A percentile compares a stretch with the other conserved stretches of the same genome.
Evolutionary conservation across 2,888 invertebrate genomes (phyloP).

Genomic region (Caenorhabditis sp.): DNA sequence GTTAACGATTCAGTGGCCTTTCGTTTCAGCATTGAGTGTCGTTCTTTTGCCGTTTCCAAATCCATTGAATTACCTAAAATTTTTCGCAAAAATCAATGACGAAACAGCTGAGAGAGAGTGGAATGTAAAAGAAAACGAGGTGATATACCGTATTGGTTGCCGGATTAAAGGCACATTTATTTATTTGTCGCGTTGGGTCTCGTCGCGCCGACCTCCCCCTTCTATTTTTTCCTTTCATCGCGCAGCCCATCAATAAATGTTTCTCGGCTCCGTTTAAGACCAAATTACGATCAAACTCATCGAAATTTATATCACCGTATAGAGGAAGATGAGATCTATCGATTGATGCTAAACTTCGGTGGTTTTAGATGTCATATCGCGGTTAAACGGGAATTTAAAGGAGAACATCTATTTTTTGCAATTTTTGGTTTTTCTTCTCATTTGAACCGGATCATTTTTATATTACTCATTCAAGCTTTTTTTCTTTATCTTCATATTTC

Average conservation of each 20-base stretch:
- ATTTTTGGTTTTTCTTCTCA: no score
- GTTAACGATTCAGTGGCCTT: constrained; percentile 29
- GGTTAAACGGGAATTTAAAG: no score
- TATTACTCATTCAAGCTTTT: no score
- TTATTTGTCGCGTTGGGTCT: constrained; percentile 21
- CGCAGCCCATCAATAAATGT: constrained; percentile 48
- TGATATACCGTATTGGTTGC: constrained; percentile 33
- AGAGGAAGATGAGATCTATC: constrained; percentile 10
- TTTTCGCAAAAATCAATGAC: not conserved
- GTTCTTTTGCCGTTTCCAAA: constrained; percentile 20
- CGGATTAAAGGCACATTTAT: constrained; percentile 33
- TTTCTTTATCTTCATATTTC: no score
- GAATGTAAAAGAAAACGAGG: not conserved
- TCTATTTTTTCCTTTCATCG: constrained; percentile 30
- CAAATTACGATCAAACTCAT: constrained; percentile 10
- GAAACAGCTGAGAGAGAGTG: not conserved
- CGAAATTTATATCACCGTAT: not conserved
- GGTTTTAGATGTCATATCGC: no score
- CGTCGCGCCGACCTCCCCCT: constrained; percentile 17
- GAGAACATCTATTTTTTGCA: no score
- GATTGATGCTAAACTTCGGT: constrained; percentile 1
- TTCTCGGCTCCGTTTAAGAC: constrained; percentile 24
- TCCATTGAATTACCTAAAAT: constrained; percentile 22
- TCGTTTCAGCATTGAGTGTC: constrained; percentile 27
- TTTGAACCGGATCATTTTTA: no score